Conservation (phyloP, 2,888 invertebrate species). For the Drosophila cyrtoloma region DNA sequence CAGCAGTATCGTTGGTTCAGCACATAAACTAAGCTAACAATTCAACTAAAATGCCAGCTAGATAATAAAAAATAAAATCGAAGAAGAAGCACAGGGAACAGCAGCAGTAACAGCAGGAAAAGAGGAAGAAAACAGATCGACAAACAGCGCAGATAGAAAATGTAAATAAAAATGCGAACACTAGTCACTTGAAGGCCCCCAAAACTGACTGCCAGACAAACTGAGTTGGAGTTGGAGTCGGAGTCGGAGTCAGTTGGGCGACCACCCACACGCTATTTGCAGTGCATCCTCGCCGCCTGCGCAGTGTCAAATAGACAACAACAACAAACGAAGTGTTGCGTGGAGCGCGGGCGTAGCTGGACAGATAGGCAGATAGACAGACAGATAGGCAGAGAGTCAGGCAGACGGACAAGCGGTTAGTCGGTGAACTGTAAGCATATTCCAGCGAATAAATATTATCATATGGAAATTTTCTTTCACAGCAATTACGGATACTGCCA, state of each 20-base stretch:
- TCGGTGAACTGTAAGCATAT: slow-evolving; percentile 56
- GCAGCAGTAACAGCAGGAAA: slow-evolving; percentile 5
- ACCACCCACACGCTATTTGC: slow-evolving; percentile 54
- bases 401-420: slow-evolving; percentile 41
- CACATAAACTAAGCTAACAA: slow-evolving; percentile 70
- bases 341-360: slow-evolving; percentile 69
- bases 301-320: slow-evolving; percentile 78
- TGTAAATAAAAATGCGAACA: slow-evolving; percentile 74
- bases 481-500: slow-evolving; percentile 76
- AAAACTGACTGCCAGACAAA: slow-evolving; percentile 43
- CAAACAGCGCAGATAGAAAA: slow-evolving; percentile 47
- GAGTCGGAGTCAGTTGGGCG: slow-evolving; percentile 45
- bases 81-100: slow-evolving; percentile 41
- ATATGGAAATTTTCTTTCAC: slow-evolving; percentile 77
- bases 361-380: slow-evolving; percentile 32
- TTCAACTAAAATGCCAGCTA: slow-evolving; percentile 81
- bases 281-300: slow-evolving; percentile 78
- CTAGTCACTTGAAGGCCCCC: slow-evolving; percentile 43
- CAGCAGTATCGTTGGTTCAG: slow-evolving; percentile 18
- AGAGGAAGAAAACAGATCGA: slow-evolving; percentile 11
- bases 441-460: slow-evolving; percentile 78
- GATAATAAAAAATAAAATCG: slow-evolving; percentile 76
- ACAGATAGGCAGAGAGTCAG: slow-evolving; percentile 26
- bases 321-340: slow-evolving; percentile 54
- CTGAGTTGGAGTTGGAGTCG: slow-evolving; percentile 35